Base-by-base conservation (phyloP, 2,113 vertebrate genomes). In the Kobus ellipsiprymnus region DNA sequence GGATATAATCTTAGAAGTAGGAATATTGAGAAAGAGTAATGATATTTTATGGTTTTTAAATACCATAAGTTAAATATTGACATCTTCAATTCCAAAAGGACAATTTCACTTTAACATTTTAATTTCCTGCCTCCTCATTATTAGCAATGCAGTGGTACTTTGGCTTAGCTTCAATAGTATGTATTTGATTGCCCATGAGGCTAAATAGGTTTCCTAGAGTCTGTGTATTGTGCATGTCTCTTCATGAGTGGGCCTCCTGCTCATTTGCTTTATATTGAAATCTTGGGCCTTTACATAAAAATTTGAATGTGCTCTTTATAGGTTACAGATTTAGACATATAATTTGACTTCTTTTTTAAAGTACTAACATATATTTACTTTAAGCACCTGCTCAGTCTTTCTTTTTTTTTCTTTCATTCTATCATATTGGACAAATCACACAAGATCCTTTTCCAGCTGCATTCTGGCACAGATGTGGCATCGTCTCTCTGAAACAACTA, bases 401-500 rank as follows among this genome's bases (percentile, higher is more conserved):
- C 33, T 54, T 8, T 15, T 12, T 15, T 33, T 36, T 82, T 89
- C 50, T 30, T 27, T 52, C 0, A 46, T 55, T 80, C 25, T 3
- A 57, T 91, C 62, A 48, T 74, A 85, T 52, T 60, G 87, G n/a
- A 67, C 67, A 85, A 92, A 82, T 44, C 48, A 81, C 23, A 46
- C 67, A 95, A 90, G 52, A 88, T 93, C 90, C n/a, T 83, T 87
- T 80, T 94, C 48, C 59, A 90, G 81, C 48, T 85, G 25, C 2
- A 71, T 93, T 78, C 82, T 94, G 94, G 93, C 88, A 93, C 48
- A 84, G 91, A 64, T 14, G 19, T 48, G 67, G n/a, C 30, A 80
- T 80, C 23, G 2, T 74, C 93, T 94, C 91, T 94, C 95, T 91
- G 80, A 97, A 94, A 62, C 54, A 44, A 74, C 94, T 96, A 50